Conservation (phyloP, 1,140 invertebrate species). For the Himalopsyche phryganea region DNA sequence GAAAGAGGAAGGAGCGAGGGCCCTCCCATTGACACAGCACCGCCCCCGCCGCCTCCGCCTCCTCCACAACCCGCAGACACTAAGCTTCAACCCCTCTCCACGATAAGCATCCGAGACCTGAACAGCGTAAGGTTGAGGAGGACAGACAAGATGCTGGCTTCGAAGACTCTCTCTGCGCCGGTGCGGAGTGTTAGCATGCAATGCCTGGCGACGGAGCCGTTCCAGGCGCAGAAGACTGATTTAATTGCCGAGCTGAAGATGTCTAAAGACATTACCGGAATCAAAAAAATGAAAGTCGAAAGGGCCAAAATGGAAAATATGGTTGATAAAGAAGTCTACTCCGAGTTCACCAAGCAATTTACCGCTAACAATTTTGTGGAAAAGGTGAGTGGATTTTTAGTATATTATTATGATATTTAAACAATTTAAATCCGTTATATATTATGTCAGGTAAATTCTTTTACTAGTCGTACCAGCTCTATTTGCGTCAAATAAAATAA, state of each 20-base stretch:
- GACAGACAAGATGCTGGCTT: slow-evolving; percentile 69
- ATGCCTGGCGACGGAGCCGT: slow-evolving; percentile 67
- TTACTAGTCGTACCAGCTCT: no score
- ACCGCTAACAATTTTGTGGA: slow-evolving; percentile 85
- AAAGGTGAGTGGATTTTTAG: slow-evolving; percentile 59
- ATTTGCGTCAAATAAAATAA: no score
- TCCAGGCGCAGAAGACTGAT: slow-evolving; percentile 74
- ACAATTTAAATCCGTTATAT: no score
- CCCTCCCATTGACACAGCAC: slow-evolving; percentile 52
- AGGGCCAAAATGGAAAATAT: slow-evolving; percentile 75
- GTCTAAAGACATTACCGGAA: slow-evolving; percentile 85
- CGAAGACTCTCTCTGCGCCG: slow-evolving; percentile 76
- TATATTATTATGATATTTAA: not conserved
- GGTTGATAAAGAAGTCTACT: slow-evolving; percentile 74
- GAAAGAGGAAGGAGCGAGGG: slow-evolving; percentile 51
- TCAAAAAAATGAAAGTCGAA: slow-evolving; percentile 87
- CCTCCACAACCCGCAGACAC: slow-evolving; percentile 43
- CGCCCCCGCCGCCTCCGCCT: slow-evolving; percentile 52
- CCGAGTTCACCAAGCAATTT: slow-evolving; percentile 78
- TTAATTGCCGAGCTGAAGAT: slow-evolving; percentile 86
- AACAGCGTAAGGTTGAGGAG: slow-evolving; percentile 75
- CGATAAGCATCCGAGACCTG: slow-evolving; percentile 82
- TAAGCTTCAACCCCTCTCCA: slow-evolving; percentile 67
- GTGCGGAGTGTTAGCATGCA: slow-evolving; percentile 69
- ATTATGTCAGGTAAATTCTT: no score